These are phyloP conservation scores for Myotis pilosus DNA, from an alignment of 2,797 vertebrate genomes.

Conservation along the genomic window DNA sequence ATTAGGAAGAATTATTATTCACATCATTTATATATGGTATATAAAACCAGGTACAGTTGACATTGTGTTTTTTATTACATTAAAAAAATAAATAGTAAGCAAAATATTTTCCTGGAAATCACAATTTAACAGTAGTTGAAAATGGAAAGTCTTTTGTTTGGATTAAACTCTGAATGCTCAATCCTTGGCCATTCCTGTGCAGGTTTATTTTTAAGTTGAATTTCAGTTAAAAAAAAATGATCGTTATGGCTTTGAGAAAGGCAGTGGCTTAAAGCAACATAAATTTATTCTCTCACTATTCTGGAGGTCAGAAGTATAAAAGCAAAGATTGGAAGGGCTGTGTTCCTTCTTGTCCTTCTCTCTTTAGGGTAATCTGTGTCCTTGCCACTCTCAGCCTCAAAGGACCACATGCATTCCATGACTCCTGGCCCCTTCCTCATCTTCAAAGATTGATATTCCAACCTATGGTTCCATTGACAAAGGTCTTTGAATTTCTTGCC, in stretches of 20 bases:
- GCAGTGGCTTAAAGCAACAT: not conserved
- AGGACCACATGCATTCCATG: not conserved
- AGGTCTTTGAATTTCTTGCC: not conserved
- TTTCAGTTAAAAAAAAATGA: not conserved
- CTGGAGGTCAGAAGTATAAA: not conserved
- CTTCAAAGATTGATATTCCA: not conserved
- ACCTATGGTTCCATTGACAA: not conserved
- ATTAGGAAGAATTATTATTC: not conserved
- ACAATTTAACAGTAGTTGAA: not conserved
- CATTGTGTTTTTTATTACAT: not conserved
- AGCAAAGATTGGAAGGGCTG: not conserved
- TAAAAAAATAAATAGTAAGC: not conserved
- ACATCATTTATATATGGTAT: not conserved
- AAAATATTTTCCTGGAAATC: not conserved
- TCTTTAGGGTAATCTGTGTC: not conserved
- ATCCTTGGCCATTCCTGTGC: not conserved
- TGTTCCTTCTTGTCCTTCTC: not conserved
- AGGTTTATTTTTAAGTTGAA: not conserved
- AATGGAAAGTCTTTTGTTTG: not conserved
- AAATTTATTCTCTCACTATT: not conserved
- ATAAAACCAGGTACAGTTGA: not conserved
- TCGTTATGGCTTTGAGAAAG: not conserved
- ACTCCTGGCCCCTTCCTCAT: not conserved
- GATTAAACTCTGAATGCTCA: not conserved
- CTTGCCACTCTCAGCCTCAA: not conserved